Conservation (phyloP, 2,888 invertebrate species). For the Andrena flavipes region DNA sequence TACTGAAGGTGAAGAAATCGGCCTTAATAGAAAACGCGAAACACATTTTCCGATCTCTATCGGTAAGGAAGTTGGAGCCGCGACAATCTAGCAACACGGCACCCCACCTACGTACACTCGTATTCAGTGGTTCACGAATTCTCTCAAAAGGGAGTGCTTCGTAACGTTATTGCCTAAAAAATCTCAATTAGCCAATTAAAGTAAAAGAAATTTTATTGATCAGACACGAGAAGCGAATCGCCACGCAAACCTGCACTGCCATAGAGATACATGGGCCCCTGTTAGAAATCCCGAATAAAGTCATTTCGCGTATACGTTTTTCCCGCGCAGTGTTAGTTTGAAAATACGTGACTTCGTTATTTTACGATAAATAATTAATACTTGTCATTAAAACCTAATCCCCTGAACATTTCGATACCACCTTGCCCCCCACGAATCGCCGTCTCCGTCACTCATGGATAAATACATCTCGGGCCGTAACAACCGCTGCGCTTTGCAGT, state of each 20-base stretch:
- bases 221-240: neutral
- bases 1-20: too few relatives aligned
- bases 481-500: neutral
- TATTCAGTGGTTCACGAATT: conserved; percentile 23
- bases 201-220: neutral
- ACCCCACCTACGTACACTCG: neutral
- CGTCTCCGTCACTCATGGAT: neutral
- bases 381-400: neutral
- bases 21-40: too few relatives aligned
- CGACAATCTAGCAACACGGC: too few relatives aligned
- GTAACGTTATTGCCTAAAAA: neutral
- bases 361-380: neutral
- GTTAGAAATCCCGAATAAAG: neutral
- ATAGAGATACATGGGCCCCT: neutral
- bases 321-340: conserved; percentile 49
- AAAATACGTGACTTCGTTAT: conserved; percentile 8
- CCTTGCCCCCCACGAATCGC: neutral
- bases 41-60: too few relatives aligned
- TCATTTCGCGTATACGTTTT: neutral
- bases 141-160: neutral
- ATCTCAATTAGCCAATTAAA: neutral
- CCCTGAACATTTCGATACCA: neutral
- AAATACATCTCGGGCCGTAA: neutral
- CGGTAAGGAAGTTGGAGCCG: too few relatives aligned
- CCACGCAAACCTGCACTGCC: neutral